Conservation (phyloP, 2,888 invertebrate species). For the Erebia ligea region DNA sequence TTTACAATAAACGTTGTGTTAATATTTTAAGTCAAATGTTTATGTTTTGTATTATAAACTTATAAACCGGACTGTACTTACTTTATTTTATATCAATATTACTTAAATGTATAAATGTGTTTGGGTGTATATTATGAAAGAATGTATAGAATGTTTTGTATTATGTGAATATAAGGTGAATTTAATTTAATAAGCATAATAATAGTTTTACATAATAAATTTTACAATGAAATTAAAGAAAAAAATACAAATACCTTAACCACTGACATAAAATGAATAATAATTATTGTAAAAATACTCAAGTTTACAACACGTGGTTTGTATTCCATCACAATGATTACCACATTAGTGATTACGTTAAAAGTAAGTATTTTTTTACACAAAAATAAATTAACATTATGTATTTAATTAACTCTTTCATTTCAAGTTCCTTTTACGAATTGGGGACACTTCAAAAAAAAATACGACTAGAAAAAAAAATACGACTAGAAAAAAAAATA, state of each 20-base stretch:
- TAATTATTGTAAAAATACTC: slow-evolving; percentile 35
- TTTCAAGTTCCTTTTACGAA: slow-evolving; percentile 29
- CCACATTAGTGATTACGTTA: slow-evolving; percentile 72
- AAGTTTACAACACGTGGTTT: slow-evolving; percentile 55
- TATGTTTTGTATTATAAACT: slow-evolving; percentile 72
- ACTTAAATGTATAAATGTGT: slow-evolving; percentile 42
- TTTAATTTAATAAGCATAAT: slow-evolving; percentile 60
- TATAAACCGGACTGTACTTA: slow-evolving; percentile 74
- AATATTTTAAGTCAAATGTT: slow-evolving; percentile 63
- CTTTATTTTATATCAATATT: slow-evolving; percentile 59
- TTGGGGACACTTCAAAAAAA: no score
- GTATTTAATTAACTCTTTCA: slow-evolving; percentile 54
- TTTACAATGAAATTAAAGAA: slow-evolving; percentile 29
- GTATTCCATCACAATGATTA: slow-evolving; percentile 77
- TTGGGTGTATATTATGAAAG: slow-evolving; percentile 49
- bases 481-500: no score
- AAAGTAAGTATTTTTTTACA: slow-evolving; percentile 70
- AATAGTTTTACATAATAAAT: slow-evolving; percentile 49
- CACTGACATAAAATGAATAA: slow-evolving; percentile 23
- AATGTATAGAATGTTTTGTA: slow-evolving; percentile 59
- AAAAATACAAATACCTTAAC: slow-evolving; percentile 16
- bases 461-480: no score
- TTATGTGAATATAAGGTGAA: slow-evolving; percentile 42
- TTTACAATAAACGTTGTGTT: slow-evolving; percentile 37
- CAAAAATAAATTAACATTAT: slow-evolving; percentile 71